Percentiles rank a stretch among this genome's conserved stretches.
Evolutionary conservation across 2,797 vertebrate genomes (phyloP).

Genomic region (Notolepis coatsorum): DNA sequence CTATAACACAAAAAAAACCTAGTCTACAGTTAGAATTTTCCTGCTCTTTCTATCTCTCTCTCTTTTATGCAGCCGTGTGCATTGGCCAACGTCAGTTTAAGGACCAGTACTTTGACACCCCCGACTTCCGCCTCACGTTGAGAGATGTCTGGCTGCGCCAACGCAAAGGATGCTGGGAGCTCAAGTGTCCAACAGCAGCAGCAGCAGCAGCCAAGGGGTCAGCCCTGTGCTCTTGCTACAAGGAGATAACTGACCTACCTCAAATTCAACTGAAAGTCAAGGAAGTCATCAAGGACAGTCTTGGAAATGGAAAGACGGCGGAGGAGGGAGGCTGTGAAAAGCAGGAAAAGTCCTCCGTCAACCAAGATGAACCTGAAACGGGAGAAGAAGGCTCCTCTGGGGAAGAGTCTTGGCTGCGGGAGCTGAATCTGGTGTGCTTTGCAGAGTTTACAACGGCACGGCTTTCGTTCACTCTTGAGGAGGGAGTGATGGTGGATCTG

Average conservation of each 20-base stretch:
- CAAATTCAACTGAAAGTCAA: slow-evolving; percentile 75
- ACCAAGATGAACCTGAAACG: slow-evolving; percentile 7
- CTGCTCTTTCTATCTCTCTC: too few relatives aligned
- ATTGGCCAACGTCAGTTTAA: slow-evolving; percentile 70
- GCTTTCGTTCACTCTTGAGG: slow-evolving; percentile 71
- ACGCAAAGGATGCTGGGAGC: slow-evolving; percentile 81
- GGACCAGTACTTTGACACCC: slow-evolving; percentile 83
- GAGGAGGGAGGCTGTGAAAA: not conserved
- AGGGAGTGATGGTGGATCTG: slow-evolving; percentile 77
- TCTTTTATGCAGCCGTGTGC: slow-evolving; percentile 57
- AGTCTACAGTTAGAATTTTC: too few relatives aligned
- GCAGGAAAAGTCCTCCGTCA: not conserved
- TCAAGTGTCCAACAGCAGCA: slow-evolving; percentile 71
- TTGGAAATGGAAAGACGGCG: slow-evolving; percentile 1
- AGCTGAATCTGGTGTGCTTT: slow-evolving; percentile 75
- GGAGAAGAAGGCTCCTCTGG: slow-evolving; percentile 1
- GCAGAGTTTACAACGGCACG: slow-evolving; percentile 79
- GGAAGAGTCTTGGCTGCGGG: slow-evolving; percentile 65
- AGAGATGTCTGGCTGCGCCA: slow-evolving; percentile 81
- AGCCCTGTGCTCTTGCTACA: slow-evolving; percentile 74
- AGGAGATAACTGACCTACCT: slow-evolving; percentile 76
- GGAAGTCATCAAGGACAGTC: slow-evolving; percentile 53
- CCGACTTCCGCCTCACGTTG: slow-evolving; percentile 75
- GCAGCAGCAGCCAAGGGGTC: too few relatives aligned
- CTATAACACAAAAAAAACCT: too few relatives aligned